Evolutionary conservation across 2,797 vertebrate species (phyloP).

Genomic region (Syndactyla subalaris): DNA sequence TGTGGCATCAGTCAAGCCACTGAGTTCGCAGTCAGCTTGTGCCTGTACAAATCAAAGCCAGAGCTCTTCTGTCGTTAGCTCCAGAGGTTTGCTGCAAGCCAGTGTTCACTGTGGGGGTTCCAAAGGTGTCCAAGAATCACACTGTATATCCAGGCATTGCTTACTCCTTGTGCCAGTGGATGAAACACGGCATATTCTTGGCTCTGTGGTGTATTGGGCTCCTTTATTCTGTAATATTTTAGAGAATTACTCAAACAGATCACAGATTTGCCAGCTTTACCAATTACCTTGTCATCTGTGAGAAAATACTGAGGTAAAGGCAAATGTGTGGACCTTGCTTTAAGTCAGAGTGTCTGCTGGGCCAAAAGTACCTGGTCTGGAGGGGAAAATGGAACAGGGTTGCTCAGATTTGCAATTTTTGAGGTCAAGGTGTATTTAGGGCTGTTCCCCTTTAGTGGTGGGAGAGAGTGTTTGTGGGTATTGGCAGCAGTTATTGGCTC

Average conservation of each 20-base stretch:
- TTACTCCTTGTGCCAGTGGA: neutral
- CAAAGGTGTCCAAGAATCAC: neutral
- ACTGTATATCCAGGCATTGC: accelerated
- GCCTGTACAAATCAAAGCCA: neutral
- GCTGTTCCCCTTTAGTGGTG: neutral
- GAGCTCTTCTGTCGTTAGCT: accelerated
- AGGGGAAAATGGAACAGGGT: neutral
- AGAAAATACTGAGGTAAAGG: neutral
- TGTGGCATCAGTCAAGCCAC: too few species aligned
- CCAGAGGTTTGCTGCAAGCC: accelerated
- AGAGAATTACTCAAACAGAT: neutral
- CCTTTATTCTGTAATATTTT: neutral
- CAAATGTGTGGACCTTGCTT: accelerated
- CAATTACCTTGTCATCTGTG: neutral
- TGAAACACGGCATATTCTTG: neutral
- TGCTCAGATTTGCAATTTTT: accelerated
- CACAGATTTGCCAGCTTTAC: neutral
- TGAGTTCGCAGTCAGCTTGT: neutral
- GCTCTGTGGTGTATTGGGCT: accelerated
- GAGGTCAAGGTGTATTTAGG: neutral
- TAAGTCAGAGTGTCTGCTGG: neutral
- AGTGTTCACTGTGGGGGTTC: accelerated
- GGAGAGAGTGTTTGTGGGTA: accelerated
- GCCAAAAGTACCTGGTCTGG: neutral
- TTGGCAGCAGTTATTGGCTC: accelerated